A percentile compares a stretch with the other conserved stretches of the same genome.
Evolutionary conservation across 2,888 invertebrate genomes (phyloP).

Genomic region (Tinea trinotella): DNA sequence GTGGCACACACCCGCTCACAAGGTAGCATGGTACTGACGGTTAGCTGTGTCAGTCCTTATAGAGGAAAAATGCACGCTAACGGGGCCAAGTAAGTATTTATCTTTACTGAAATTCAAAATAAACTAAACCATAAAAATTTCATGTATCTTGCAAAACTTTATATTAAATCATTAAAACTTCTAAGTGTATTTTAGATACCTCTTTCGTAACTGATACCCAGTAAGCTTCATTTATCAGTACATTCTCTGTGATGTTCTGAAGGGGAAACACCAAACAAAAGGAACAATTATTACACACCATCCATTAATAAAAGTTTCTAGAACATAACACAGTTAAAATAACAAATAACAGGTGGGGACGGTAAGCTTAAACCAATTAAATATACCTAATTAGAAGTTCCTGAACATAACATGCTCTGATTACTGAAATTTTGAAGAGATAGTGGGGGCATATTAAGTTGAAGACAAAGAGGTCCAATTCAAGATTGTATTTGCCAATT

Average conservation of each 20-base stretch:
- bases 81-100: conserved; percentile 73
- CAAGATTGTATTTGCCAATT: neutral
- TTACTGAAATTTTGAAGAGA: conserved; percentile 11
- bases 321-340: conserved; percentile 12
- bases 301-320: conserved; percentile 12
- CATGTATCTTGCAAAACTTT: conserved; percentile 70
- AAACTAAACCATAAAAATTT: conserved; percentile 72
- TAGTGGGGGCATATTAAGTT: neutral
- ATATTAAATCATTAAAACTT: conserved; percentile 71
- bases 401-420: conserved; percentile 8
- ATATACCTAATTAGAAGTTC: conserved; percentile 10
- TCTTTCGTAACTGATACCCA: conserved; percentile 94
- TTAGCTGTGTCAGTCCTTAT: conserved; percentile 41
- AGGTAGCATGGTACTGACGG: conserved; percentile 28
- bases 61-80: conserved; percentile 73
- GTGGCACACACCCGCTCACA: conserved; percentile 22
- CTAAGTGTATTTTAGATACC: conserved; percentile 78
- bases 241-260: conserved; percentile 97
- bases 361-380: neutral
- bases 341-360: neutral
- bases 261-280: conserved; percentile 77
- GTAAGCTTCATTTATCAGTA: conserved; percentile 94
- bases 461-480: neutral
- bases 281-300: conserved; percentile 29
- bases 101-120: conserved; percentile 70